Evolutionary conservation across 2,113 vertebrate species (phyloP).

Genomic region (Fulmarus glacialis): DNA sequence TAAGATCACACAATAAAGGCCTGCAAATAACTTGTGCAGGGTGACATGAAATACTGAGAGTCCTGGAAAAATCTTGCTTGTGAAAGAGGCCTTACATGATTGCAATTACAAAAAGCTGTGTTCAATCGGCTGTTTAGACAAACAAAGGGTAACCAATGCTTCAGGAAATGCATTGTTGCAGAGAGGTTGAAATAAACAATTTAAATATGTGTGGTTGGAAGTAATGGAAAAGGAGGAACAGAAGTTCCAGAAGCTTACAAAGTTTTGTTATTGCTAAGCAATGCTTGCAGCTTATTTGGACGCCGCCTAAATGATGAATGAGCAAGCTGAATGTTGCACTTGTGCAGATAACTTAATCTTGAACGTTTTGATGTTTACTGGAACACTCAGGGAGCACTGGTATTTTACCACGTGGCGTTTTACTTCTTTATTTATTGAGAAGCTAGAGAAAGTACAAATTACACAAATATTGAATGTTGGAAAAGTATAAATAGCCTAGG

Average conservation of each 20-base stretch:
- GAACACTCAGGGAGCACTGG: not conserved
- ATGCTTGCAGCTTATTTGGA: not conserved
- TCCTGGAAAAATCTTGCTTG: not conserved
- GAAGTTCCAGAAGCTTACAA: not conserved
- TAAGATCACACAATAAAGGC: not conserved
- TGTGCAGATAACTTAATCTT: not conserved
- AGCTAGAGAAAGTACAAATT: not conserved
- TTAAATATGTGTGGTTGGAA: not conserved
- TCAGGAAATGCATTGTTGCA: not conserved
- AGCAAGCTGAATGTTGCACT: not conserved
- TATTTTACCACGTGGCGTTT: not conserved
- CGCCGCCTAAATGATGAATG: not conserved
- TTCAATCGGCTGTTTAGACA: not conserved
- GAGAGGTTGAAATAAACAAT: not conserved
- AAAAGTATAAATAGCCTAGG: not conserved
- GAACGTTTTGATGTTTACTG: not conserved
- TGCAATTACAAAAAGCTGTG: not conserved
- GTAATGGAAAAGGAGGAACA: not conserved
- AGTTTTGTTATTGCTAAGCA: not conserved
- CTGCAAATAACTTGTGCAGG: not conserved
- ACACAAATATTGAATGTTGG: not conserved
- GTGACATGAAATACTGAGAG: not conserved
- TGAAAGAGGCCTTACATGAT: not conserved
- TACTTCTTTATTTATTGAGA: not conserved
- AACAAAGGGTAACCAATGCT: not conserved